These are phyloP conservation scores for Laticauda colubrina DNA, from an alignment of 2,113 vertebrate genomes.

Conservation along the genomic window DNA sequence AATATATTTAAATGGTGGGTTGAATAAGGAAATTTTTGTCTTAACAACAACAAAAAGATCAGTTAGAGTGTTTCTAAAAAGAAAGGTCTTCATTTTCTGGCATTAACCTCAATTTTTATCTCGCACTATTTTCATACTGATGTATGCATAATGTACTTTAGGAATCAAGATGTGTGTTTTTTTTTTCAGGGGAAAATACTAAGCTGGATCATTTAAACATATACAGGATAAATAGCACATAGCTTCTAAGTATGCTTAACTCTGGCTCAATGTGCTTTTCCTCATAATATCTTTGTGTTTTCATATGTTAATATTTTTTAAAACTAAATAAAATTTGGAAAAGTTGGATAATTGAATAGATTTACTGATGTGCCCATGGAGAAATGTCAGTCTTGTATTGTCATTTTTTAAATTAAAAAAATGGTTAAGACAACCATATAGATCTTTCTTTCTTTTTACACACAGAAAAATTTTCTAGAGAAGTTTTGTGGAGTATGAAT, in stretches of 20 bases:
- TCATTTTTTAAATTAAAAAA: not conserved
- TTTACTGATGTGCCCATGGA: not conserved
- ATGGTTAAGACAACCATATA: not conserved
- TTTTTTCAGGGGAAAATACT: not conserved
- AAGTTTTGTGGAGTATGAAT: not conserved
- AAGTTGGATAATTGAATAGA: conserved; percentile 10
- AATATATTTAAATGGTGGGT: not conserved
- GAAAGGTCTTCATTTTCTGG: not conserved
- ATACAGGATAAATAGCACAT: not conserved
- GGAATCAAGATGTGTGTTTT: not conserved
- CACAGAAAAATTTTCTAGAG: not conserved
- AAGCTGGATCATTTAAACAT: not conserved
- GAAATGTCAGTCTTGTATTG: not conserved
- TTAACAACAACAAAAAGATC: not conserved
- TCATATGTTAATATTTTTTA: not conserved
- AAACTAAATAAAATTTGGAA: not conserved
- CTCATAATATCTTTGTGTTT: not conserved
- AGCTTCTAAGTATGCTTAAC: not conserved
- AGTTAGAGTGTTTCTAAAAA: not conserved
- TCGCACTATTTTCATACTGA: not conserved
- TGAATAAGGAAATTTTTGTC: not conserved
- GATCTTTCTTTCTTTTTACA: too few species aligned
- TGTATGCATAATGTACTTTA: not conserved
- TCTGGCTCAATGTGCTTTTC: not conserved
- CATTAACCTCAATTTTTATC: not conserved